Evolutionary conservation across 2,797 vertebrate genomes (phyloP).

Genomic region (Loriculus beryllinus): DNA sequence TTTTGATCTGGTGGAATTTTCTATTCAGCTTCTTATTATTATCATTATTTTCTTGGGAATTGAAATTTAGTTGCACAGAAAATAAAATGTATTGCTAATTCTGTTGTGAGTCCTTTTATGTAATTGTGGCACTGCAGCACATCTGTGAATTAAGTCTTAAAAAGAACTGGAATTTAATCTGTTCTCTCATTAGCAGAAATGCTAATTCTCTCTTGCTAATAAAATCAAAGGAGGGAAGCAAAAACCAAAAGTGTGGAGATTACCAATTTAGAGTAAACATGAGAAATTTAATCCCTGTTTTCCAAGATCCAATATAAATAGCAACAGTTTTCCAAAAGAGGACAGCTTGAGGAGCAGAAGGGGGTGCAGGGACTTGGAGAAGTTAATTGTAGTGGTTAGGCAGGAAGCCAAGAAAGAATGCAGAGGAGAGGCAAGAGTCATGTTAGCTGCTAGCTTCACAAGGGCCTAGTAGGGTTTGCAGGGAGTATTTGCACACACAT

Average conservation of each 20-base stretch:
- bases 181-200: neutral
- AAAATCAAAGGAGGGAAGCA: neutral
- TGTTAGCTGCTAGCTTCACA: neutral
- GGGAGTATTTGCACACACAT: too few relatives aligned
- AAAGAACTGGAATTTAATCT: neutral
- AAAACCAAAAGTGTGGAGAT: neutral
- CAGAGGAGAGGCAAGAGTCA: neutral
- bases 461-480: neutral
- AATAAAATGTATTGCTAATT: neutral
- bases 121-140: neutral
- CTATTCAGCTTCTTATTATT: neutral
- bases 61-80: neutral
- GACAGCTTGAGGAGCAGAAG: neutral
- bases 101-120: neutral
- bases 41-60: neutral
- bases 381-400: neutral
- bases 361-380: neutral
- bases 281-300: neutral
- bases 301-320: neutral
- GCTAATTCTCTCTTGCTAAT: constrained; percentile 4
- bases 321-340: neutral
- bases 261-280: neutral
- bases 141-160: constrained; percentile 13
- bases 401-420: neutral
- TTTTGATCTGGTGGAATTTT: neutral